phyloP scores from a whole-genome alignment of 2,113 vertebrate species.

The Cyanistes caeruleus region DNA sequence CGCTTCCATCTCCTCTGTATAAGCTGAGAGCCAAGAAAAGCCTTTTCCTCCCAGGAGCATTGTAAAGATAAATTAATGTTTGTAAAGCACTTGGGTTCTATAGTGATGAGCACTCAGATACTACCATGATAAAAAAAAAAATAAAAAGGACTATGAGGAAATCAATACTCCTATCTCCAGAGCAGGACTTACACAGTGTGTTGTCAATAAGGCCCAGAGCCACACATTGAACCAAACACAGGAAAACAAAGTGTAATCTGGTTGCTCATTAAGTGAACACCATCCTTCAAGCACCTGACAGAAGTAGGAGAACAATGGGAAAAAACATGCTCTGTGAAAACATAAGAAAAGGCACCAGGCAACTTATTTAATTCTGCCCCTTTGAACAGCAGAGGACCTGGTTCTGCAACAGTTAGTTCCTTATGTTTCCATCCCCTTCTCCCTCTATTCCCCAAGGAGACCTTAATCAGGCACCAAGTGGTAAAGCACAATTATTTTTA shows the following conservation, averaged over 20 bases:
- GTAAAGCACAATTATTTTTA: not conserved
- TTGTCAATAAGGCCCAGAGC: constrained; percentile 23
- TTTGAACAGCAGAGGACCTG: not conserved
- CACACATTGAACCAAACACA: not conserved
- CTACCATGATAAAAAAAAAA: not conserved
- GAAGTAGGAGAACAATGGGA: not conserved
- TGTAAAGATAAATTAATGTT: constrained; percentile 48
- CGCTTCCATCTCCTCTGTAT: not conserved
- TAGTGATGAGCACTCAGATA: not conserved
- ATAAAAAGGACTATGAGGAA: not conserved
- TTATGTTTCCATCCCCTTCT: not conserved
- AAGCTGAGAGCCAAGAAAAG: not conserved
- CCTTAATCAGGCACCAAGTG: not conserved
- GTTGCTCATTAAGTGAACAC: constrained; percentile 29
- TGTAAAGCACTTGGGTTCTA: constrained; percentile 21
- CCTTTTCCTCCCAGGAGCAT: not conserved
- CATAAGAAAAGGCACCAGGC: not conserved
- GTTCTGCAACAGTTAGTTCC: not conserved
- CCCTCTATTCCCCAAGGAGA: not conserved
- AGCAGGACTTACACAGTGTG: not conserved
- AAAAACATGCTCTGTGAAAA: not conserved
- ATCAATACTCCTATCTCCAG: constrained; percentile 46
- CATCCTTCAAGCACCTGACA: not conserved
- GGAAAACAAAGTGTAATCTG: constrained; percentile 26
- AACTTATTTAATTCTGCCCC: not conserved